Conservation (phyloP, 2,113 vertebrate genomes). For the Malurus cyaneus region DNA sequence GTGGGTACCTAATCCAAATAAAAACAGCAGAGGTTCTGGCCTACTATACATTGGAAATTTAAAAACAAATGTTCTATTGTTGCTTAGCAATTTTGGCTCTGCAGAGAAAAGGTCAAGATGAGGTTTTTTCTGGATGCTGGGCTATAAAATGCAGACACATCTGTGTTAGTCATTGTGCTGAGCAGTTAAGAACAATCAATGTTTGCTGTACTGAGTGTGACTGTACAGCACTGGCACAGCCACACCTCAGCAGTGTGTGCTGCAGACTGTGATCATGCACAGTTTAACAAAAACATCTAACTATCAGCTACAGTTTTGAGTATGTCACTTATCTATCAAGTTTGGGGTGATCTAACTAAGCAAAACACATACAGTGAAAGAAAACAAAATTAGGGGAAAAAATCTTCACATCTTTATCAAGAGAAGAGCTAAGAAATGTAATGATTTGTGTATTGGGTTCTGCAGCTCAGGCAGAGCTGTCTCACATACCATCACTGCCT, state of each 20-base stretch:
- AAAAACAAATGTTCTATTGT: background rate
- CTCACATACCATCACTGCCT: slow-evolving; percentile 88
- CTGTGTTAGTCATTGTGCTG: background rate
- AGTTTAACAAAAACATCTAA: background rate
- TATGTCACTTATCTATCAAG: background rate
- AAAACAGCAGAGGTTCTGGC: background rate
- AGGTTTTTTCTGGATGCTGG: background rate
- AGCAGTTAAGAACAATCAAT: background rate
- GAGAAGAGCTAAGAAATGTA: background rate
- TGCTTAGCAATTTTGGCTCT: background rate
- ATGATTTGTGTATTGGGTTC: background rate
- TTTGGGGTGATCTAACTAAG: background rate
- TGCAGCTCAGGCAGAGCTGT: background rate
- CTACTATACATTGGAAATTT: background rate
- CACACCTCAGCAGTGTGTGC: background rate
- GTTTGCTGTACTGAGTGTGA: background rate
- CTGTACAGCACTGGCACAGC: background rate
- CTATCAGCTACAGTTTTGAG: background rate
- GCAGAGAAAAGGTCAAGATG: background rate
- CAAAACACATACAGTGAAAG: background rate
- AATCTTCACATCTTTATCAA: background rate
- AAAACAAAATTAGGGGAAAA: background rate
- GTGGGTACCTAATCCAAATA: background rate
- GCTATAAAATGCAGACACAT: background rate
- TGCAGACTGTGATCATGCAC: background rate